These are phyloP conservation scores for Umimayanthus chanpuru DNA, from an alignment of 92 coral and sea anemone genomes.

Conservation along the genomic window DNA sequence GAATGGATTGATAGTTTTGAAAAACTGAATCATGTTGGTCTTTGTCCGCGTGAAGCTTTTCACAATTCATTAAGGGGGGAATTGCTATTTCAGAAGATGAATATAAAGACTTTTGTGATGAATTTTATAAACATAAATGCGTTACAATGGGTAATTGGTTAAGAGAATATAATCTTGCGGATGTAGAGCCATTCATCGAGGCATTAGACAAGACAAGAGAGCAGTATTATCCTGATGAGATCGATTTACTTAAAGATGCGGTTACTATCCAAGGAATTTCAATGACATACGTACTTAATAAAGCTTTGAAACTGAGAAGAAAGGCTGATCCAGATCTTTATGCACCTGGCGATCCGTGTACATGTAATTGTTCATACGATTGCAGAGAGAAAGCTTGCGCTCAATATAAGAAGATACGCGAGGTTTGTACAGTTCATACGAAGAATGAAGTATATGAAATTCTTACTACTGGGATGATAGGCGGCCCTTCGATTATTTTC, in stretches of 20 bases:
- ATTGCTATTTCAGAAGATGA: background rate
- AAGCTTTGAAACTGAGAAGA: background rate
- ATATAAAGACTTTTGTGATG: too few species aligned
- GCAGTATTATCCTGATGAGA: background rate
- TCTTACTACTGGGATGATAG: slow-evolving; percentile 36
- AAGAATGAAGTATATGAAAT: slow-evolving; percentile 43
- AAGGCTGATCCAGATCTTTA: background rate
- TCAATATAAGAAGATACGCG: background rate
- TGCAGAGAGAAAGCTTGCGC: background rate
- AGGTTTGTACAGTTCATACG: background rate
- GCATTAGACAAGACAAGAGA: background rate
- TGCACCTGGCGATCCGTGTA: slow-evolving; percentile 19
- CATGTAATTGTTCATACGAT: background rate
- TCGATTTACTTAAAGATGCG: slow-evolving; percentile 47
- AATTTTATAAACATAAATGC: background rate
- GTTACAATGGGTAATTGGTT: background rate
- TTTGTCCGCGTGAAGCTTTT: background rate
- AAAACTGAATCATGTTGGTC: background rate
- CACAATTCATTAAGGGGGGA: background rate
- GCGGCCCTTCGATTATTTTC: slow-evolving; percentile 25
- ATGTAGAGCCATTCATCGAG: background rate
- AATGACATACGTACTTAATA: slow-evolving; percentile 16
- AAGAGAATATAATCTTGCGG: too few species aligned
- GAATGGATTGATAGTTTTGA: too few species aligned
- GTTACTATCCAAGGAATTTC: slow-evolving; percentile 34